A percentile compares a stretch with the other conserved stretches of the same genome.
Evolutionary conservation across 1,140 invertebrate genomes (phyloP).

Genomic region (Hypsibius dujardini): DNA sequence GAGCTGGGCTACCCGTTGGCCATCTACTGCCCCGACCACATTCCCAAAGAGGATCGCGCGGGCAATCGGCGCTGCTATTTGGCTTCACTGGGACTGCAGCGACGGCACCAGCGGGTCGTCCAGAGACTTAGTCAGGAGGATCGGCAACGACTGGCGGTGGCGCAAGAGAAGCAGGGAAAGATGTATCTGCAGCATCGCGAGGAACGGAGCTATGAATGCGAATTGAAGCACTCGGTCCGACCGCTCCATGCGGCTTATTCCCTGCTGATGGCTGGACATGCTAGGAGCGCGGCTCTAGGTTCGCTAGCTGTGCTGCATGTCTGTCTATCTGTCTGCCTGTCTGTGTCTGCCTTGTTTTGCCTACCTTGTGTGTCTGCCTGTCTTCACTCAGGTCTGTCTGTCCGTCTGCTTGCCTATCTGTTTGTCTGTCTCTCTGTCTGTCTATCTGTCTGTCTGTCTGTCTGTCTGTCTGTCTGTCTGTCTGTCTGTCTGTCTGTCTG

Average conservation of each 20-base stretch:
- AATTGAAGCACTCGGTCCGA: background rate
- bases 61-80: slow-evolving; percentile 2
- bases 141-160: background rate
- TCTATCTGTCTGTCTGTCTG: too few species aligned
- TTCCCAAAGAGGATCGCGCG: background rate
- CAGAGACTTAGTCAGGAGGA: background rate
- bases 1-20: slow-evolving; percentile 12
- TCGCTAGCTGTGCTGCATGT: background rate
- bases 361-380: too few species aligned
- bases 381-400: too few species aligned
- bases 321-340: too few species aligned
- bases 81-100: slow-evolving; percentile 8
- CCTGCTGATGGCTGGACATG: background rate
- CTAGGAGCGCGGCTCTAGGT: background rate
- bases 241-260: background rate
- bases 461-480: too few species aligned
- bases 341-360: too few species aligned
- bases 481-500: too few species aligned
- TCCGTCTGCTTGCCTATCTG: too few species aligned
- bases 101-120: background rate
- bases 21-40: slow-evolving; percentile 16
- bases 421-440: too few species aligned
- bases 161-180: background rate
- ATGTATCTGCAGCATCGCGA: background rate
- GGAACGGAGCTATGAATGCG: background rate